Evolutionary conservation across 1,140 invertebrate genomes (phyloP).

Genomic region (Zaprionus davidi): DNA sequence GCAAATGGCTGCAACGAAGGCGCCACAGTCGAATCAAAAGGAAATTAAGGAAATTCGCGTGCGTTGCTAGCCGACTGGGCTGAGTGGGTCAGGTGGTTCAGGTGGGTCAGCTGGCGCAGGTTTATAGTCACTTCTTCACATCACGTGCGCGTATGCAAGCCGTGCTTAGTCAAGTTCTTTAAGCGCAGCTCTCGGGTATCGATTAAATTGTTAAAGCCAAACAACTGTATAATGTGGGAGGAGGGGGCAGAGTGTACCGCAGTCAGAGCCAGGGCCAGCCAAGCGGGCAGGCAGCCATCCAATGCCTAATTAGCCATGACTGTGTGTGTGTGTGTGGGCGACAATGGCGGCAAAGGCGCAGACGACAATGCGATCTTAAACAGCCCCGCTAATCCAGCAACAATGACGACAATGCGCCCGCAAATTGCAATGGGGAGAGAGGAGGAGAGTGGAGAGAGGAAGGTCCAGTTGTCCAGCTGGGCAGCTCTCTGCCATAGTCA

Average conservation of each 20-base stretch:
- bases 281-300: slow-evolving; percentile 21
- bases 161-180: slow-evolving; percentile 36
- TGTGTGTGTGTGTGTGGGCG: slow-evolving; percentile 25
- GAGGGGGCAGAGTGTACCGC: background rate
- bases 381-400: slow-evolving; percentile 65
- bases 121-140: background rate
- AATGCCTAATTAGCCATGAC: slow-evolving; percentile 67
- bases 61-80: slow-evolving; percentile 25
- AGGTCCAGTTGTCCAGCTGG: background rate
- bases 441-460: background rate
- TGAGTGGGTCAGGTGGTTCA: background rate
- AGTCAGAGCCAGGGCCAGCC: slow-evolving; percentile 3
- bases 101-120: background rate
- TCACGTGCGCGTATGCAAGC: slow-evolving; percentile 39
- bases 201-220: slow-evolving; percentile 73
- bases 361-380: slow-evolving; percentile 41
- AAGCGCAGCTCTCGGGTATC: slow-evolving; percentile 48
- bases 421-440: background rate
- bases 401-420: slow-evolving; percentile 55
- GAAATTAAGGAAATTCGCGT: slow-evolving; percentile 77
- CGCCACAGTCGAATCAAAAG: slow-evolving; percentile 68
- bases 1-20: slow-evolving; percentile 50
- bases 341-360: slow-evolving; percentile 18
- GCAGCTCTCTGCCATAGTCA: background rate
- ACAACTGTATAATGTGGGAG: slow-evolving; percentile 12